Conservation (phyloP, 2,113 vertebrate species). For the Cavia aperea region DNA sequence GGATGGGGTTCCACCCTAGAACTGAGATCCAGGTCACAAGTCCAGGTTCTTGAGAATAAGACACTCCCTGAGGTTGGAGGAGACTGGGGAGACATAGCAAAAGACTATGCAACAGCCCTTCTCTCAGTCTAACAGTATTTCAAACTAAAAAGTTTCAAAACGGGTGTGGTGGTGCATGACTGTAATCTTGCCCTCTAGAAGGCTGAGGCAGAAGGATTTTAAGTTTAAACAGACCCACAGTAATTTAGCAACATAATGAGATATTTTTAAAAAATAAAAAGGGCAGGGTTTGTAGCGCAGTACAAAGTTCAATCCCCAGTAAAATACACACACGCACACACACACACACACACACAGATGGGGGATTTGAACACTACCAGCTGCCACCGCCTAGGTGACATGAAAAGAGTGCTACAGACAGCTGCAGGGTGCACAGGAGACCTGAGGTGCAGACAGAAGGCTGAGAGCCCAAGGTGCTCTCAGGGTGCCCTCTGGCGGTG, state of each 20-base stretch:
- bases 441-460: too few species aligned
- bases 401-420: not conserved
- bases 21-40: not conserved
- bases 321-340: not conserved
- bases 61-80: not conserved
- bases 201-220: not conserved
- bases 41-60: not conserved
- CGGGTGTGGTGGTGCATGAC: not conserved
- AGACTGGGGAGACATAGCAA: not conserved
- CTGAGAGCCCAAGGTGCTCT: too few species aligned
- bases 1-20: not conserved
- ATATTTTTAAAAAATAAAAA: not conserved
- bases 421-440: not conserved
- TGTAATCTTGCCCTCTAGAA: not conserved
- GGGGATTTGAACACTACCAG: not conserved
- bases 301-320: not conserved
- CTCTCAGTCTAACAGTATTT: not conserved
- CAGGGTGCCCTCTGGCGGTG: constrained; percentile 1
- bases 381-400: not conserved
- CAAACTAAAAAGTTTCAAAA: not conserved
- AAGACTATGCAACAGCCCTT: not conserved
- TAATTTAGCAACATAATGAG: not conserved
- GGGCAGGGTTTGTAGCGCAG: not conserved
- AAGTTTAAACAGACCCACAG: not conserved
- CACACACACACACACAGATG: not conserved